These are phyloP conservation scores for Oreochromis mossambicus DNA, from an alignment of 2,797 vertebrate genomes.

Conservation along the genomic window DNA sequence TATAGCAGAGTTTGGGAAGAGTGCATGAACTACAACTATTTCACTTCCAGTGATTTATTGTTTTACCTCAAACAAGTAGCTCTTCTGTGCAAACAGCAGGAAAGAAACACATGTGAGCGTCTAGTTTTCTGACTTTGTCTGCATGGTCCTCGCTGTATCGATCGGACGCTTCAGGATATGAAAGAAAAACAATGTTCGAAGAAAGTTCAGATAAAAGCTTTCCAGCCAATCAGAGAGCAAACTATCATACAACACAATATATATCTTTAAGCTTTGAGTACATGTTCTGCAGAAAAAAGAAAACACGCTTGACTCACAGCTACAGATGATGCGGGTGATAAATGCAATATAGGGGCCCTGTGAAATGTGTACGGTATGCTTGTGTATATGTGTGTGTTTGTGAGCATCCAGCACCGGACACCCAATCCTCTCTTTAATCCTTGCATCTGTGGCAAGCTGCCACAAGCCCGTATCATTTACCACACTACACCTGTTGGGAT, in stretches of 20 bases:
- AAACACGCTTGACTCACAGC: slow-evolving; percentile 8
- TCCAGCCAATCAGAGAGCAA: not conserved
- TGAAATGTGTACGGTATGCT: not conserved
- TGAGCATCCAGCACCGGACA: not conserved
- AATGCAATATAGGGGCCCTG: not conserved
- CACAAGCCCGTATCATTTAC: slow-evolving; percentile 44
- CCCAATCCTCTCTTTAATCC: slow-evolving; percentile 52
- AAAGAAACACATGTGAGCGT: slow-evolving; percentile 17
- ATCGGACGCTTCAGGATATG: slow-evolving; percentile 19
- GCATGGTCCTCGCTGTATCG: slow-evolving; percentile 1
- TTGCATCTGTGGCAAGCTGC: slow-evolving; percentile 49
- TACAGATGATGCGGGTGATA: slow-evolving; percentile 41
- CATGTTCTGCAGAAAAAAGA: not conserved
- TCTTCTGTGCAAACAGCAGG: slow-evolving; percentile 18
- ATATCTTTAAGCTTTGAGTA: not conserved
- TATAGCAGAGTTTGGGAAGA: not conserved
- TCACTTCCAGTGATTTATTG: slow-evolving; percentile 3
- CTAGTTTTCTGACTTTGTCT: slow-evolving; percentile 9
- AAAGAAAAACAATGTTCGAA: not conserved
- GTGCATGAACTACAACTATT: not conserved
- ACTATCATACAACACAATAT: not conserved
- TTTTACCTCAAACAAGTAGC: not conserved
- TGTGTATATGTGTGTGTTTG: not conserved
- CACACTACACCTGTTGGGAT: slow-evolving; percentile 61
- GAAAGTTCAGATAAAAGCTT: slow-evolving; percentile 4